Conservation (phyloP, 2,888 invertebrate species). For the Sarcophaga carnaria region DNA sequence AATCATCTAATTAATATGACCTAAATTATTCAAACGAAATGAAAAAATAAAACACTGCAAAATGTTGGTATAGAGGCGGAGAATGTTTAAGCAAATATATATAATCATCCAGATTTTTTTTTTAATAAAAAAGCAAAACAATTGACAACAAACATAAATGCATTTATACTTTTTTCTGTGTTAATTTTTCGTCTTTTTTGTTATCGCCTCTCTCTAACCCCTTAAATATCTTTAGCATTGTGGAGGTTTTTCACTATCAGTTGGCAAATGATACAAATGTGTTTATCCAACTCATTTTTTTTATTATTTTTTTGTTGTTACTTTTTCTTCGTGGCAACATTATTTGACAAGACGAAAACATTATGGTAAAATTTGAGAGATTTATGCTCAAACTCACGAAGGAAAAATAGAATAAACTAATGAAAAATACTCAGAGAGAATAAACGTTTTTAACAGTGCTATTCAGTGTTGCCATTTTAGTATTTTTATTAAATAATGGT, state of each 20-base stretch:
- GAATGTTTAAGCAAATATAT: neutral
- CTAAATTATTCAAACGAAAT: conserved; percentile 10
- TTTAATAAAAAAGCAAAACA: conserved; percentile 19
- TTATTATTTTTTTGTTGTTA: neutral
- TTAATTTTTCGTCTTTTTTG: neutral
- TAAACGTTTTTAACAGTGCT: neutral
- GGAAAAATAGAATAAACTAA: conserved; percentile 27
- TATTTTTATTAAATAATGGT: too few species aligned
- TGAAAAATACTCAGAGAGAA: conserved; percentile 5
- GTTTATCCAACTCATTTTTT: conserved; percentile 41
- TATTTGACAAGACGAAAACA: conserved; percentile 37
- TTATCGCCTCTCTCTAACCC: conserved; percentile 2
- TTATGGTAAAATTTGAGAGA: conserved; percentile 17
- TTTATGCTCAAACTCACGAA: conserved; percentile 15
- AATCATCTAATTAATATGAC: conserved; percentile 24
- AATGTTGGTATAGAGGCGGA: neutral
- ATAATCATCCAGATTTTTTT: conserved; percentile 10
- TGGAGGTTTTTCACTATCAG: conserved; percentile 47
- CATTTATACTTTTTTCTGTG: conserved; percentile 5
- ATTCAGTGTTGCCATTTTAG: conserved; percentile 19
- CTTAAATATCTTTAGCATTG: neutral
- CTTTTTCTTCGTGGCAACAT: conserved; percentile 41
- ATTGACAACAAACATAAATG: neutral
- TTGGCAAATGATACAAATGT: conserved; percentile 49
- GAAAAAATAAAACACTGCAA: neutral